Evolutionary conservation across 2,113 vertebrate species (phyloP).

Genomic region (Melanocharis versteri): DNA sequence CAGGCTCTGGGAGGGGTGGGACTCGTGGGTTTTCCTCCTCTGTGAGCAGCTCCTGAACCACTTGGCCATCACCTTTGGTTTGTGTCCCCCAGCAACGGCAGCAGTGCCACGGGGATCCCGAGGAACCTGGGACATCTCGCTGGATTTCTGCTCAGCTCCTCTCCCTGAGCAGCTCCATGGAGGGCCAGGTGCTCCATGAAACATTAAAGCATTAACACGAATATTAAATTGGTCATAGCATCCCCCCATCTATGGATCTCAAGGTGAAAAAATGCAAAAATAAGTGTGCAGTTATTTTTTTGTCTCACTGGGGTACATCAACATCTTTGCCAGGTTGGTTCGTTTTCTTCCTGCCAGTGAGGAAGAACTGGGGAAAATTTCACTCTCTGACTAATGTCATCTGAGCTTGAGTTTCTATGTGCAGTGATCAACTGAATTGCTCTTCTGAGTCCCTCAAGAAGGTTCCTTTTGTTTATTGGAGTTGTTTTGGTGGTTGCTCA

Average conservation of each 20-base stretch:
- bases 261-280: not conserved
- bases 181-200: not conserved
- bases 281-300: not conserved
- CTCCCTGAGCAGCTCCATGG: not conserved
- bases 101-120: not conserved
- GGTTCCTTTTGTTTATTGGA: not conserved
- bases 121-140: not conserved
- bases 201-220: not conserved
- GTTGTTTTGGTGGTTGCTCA: not conserved
- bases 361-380: not conserved
- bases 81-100: not conserved
- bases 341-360: not conserved
- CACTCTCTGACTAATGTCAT: not conserved
- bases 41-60: not conserved
- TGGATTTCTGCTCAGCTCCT: not conserved
- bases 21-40: not conserved
- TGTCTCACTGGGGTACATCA: not conserved
- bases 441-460: not conserved
- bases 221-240: not conserved
- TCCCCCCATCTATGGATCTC: too few species aligned
- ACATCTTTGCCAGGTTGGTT: not conserved
- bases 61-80: not conserved
- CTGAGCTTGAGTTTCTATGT: not conserved
- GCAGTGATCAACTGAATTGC: not conserved
- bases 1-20: not conserved